Conservation (phyloP, 2,888 invertebrate genomes). For the Kuschelorhynchus macadamiae region DNA sequence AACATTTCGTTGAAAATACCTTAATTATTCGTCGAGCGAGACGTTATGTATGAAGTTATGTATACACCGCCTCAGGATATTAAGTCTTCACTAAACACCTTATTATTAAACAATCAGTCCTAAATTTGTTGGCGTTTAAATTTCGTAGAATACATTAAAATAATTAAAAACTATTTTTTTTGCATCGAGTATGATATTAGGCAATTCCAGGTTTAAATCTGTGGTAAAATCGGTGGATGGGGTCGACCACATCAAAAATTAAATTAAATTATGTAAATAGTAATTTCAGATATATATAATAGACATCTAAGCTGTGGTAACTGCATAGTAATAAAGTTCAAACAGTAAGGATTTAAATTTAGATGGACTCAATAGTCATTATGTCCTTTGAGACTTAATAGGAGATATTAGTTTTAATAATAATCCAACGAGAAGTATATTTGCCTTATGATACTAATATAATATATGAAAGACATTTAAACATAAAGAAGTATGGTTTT, state of each 20-base stretch:
- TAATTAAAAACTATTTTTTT: conserved; percentile 5
- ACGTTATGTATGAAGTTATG: conserved; percentile 10
- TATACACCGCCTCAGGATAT: conserved; percentile 1
- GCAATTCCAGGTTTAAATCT: conserved; percentile 6
- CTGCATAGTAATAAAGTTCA: no score
- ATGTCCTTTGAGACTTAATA: no score
- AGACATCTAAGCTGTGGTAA: background rate
- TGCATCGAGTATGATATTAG: conserved; percentile 1
- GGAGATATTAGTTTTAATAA: no score
- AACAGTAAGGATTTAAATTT: no score
- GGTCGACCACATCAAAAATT: conserved; percentile 9
- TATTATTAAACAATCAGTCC: conserved; percentile 23
- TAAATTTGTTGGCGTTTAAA: conserved; percentile 4
- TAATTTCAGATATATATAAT: background rate
- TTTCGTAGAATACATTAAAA: conserved; percentile 14
- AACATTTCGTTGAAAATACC: background rate
- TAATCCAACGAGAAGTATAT: no score
- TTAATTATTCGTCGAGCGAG: background rate
- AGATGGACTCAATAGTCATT: no score
- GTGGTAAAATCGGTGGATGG: conserved; percentile 2
- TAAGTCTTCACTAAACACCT: conserved; percentile 12
- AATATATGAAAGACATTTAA: no score
- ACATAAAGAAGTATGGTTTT: no score
- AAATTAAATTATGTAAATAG: conserved; percentile 6
- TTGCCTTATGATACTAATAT: no score